Evolutionary conservation across 2,888 invertebrate species (phyloP), one percentile per base, ranked within the genome.

Genomic region (Coenonympha glycerion): DNA sequence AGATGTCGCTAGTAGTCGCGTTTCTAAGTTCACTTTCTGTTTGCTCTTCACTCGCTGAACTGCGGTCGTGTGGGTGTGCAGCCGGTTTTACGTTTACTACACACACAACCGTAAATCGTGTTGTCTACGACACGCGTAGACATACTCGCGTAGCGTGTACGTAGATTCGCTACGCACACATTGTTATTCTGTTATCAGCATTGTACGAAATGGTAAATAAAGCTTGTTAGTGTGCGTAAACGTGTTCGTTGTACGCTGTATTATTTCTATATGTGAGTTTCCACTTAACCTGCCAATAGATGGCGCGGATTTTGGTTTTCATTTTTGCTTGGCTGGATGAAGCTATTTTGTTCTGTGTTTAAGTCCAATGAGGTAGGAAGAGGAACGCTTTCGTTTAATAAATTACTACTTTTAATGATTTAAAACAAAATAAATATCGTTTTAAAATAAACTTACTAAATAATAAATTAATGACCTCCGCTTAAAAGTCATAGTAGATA

Each of bases 1-100:
- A 87, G 86, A 84, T 86, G 86, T 70, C 86, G 82, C 74, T 77
- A 76, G 65, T 19, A 55, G 75, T 67, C 59, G n/a, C 31, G 70
- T 61, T 69, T 58, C 65, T 73, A 65, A 53, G 56, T 59, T 65
- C 68, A 66, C 72, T 75, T 67, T 69, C n/a, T 70, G 67, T 64
- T 49, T 60, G 59, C 56, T 52, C 69, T 41, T 15, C 34, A 34
- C 39, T 39, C 39, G 15, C 41, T 34, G 41, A 36, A 55, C 34
- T 11, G 9, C 11, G 48, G 37, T 41, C 73, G 71, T 74, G 73
- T 58, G 71, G 63, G 61, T 62, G 63, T 34, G 47, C 54, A 61
- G 61, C 67, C 58, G 61, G 61, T 60, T 66, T 55, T 49, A 62
- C 57, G 65, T 55, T 61, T 56, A 52, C 42, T 50, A 61, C 56